Evolutionary conservation across 2,888 invertebrate species (phyloP), one percentile per base, ranked within the genome.

Genomic region (Limnephilus rhombicus): DNA sequence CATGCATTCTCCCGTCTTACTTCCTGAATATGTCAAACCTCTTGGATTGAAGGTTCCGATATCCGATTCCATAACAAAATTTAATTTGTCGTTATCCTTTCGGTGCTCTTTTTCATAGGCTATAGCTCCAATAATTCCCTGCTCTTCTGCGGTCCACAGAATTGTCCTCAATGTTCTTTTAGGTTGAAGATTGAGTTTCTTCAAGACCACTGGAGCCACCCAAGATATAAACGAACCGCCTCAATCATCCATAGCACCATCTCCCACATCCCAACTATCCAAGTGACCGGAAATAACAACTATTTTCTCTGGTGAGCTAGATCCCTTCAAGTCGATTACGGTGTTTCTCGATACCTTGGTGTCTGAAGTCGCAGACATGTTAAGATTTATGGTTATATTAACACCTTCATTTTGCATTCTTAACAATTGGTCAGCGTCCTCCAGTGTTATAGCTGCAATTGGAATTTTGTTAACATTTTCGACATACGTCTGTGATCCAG

Each of bases 191-290:
- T 96, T 96, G 5, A 98, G 95, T 29, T 95, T 95, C 94, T 96
- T 97, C 15, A 98, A 94, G 80, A 97, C 94, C 49, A 96, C 96
- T 29, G 97, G 94, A 29, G 97, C 96, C 94, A 96, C 96, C 97
- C 97, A 97, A 3, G 98, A 97, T 91, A 98, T 97, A 94, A 98
- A 97, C 24, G 97, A 97, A 82, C 98, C 98, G 83, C 97, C 97
- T 37, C 97, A 98, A 94, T 98, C 98, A 94, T 98, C 98, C 98
- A 98, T 97, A 2, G 98, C 98, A n/a, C 98, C 98, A 94, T 97
- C 96, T 11, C 98, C 98, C 34, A 98, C 97, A 94, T 98, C 98
- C 98, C 98, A 98, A 94, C 97, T 97, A 94, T 98, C 98, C 53
- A 98, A 95, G 94, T 98, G 98, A 9, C 98, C 98, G 12, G 97